Evolutionary conservation across 2,888 invertebrate genomes (phyloP), one percentile per base, ranked within the genome.

Genomic region (Conomelus anceps): DNA sequence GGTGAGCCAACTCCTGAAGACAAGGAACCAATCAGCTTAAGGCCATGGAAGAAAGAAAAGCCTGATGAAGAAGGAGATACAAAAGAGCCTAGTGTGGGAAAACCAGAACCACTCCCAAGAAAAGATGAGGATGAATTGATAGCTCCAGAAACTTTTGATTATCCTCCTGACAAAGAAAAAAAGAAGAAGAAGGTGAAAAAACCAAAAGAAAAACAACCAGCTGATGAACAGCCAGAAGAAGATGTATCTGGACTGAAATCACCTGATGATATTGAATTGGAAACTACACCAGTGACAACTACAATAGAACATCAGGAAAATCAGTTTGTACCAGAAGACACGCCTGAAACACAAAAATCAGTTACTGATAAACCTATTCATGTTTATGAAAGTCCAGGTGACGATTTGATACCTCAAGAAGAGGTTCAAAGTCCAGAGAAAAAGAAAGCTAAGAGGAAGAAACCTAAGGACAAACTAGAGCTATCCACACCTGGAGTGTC

Each of bases 1-100:
- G 94, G 94, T 23, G 92, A 93, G 91, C 93, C 93, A 23, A 92
- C 92, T 89, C 92, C 92, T 26, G 92, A 93, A 29, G 92, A 93
- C 87, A 93, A 93, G 0, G 93, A 93, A 90, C 91, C 92, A 26
- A 92, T 94, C 11, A 91, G 90, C 88, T 92, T 93, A 22, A 92
- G 92, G 88, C 92, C 92, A 22, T 92, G 93, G 90, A 91, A 92
- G 88, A 92, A 92, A 23, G 90, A 93, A 20, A 91, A 92, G 88
- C 92, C 93, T 22, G 91, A 92, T 86, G 89, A 90, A 24, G 90
- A 91, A 90, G 89, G 41, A 89, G 89, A 89, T 90, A 3, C 90
- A 4, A 92, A 91, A 17, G 92, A 91, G 89, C 87, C 92, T 41
- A 91, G 91, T 3, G 91, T 92, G 22, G 90, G 92, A 0, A 92